Evolutionary conservation across 2,888 invertebrate species (phyloP).

Genomic region (Ormyrus pomaceus): DNA sequence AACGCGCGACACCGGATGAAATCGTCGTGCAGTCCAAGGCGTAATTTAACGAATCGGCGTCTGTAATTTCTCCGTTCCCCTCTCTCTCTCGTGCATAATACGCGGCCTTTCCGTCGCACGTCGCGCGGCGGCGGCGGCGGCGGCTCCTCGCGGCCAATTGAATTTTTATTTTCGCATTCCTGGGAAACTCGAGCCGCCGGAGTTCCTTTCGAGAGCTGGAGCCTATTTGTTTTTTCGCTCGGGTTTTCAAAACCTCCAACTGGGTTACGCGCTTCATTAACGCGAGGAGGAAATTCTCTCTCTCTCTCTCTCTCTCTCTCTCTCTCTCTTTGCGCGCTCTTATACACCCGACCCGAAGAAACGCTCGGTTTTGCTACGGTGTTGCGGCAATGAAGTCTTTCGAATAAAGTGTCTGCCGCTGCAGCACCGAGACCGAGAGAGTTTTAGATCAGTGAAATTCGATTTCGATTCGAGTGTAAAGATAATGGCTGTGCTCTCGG

Average conservation of each 20-base stretch:
- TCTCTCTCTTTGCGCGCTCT: too few relatives aligned
- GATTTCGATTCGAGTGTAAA: too few relatives aligned
- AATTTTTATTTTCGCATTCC: constrained; percentile 37
- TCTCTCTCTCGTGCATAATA: background rate
- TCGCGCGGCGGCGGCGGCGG: background rate
- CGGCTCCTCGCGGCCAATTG: constrained; percentile 5
- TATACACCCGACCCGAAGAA: too few relatives aligned
- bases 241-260: background rate
- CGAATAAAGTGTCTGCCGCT: too few relatives aligned
- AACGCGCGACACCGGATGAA: constrained; percentile 22
- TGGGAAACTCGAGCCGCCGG: background rate
- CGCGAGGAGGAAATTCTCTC: background rate
- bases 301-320: too few relatives aligned
- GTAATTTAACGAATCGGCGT: constrained; percentile 27
- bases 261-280: constrained; percentile 26
- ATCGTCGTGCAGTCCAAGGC: constrained; percentile 4
- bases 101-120: background rate
- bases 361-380: too few relatives aligned
- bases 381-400: too few relatives aligned
- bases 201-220: too few relatives aligned
- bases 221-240: too few relatives aligned
- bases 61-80: constrained; percentile 22
- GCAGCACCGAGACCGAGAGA: too few relatives aligned
- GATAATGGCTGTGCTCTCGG: too few relatives aligned
- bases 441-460: too few relatives aligned